Conservation (phyloP, 2,113 vertebrate genomes). For the Silurus asotus region DNA sequence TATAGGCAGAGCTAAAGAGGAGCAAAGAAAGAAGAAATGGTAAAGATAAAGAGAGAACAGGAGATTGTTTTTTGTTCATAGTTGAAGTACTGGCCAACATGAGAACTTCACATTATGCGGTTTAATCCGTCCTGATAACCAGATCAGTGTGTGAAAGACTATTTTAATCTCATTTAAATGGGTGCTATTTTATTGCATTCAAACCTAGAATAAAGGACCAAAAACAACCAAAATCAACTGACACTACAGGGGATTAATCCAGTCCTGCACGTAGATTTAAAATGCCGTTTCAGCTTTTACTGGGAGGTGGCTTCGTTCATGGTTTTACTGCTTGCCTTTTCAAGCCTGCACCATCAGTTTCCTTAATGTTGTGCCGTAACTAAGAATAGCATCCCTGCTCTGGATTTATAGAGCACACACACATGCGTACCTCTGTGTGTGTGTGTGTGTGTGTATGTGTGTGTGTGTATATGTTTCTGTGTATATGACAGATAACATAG, state of each 20-base stretch:
- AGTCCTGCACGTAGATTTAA: background rate
- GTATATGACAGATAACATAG: conserved; percentile 50
- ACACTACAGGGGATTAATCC: background rate
- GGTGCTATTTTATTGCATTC: background rate
- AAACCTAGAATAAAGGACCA: background rate
- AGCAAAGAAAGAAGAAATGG: conserved; percentile 41
- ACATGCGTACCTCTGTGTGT: background rate
- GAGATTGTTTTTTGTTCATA: conserved; percentile 58
- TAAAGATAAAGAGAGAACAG: conserved; percentile 51
- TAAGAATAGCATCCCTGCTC: conserved; percentile 37
- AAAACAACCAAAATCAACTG: background rate
- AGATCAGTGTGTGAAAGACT: conserved; percentile 43
- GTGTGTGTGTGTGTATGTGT: conserved; percentile 18
- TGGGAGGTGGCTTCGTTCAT: background rate
- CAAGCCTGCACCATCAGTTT: background rate
- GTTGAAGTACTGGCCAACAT: conserved; percentile 56
- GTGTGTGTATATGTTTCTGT: conserved; percentile 7
- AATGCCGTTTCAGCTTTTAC: background rate
- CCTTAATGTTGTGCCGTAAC: conserved; percentile 16
- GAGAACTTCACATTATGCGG: conserved; percentile 67
- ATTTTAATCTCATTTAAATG: background rate
- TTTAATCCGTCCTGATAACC: conserved; percentile 66
- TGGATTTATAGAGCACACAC: conserved; percentile 20
- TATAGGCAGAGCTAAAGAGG: conserved; percentile 64
- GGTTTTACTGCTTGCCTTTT: background rate